Conservation (phyloP, 2,797 vertebrate genomes). For the Xenopus petersii region DNA sequence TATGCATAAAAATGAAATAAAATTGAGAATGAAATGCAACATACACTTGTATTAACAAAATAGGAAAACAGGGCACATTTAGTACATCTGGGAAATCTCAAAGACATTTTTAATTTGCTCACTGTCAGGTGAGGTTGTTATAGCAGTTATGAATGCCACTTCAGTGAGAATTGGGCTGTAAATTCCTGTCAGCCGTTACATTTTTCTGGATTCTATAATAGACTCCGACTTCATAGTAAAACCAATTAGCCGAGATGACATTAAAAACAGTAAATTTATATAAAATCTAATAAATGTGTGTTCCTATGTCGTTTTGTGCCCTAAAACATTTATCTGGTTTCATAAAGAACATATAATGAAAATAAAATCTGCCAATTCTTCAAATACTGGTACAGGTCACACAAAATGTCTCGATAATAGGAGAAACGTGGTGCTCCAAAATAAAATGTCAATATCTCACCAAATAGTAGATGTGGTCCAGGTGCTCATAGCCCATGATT, state of each 20-base stretch:
- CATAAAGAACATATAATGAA: too few species aligned
- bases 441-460: too few species aligned
- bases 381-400: too few species aligned
- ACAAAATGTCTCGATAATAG: too few species aligned
- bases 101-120: constrained; percentile 35
- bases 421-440: too few species aligned
- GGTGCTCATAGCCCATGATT: too few species aligned
- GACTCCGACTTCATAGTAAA: constrained; percentile 12
- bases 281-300: constrained; percentile 7
- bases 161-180: constrained; percentile 5
- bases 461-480: too few species aligned
- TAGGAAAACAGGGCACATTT: constrained; percentile 5
- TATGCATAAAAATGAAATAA: constrained; percentile 11
- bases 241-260: constrained; percentile 12
- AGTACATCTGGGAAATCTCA: constrained; percentile 8
- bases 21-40: background rate
- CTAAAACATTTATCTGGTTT: too few species aligned
- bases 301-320: background rate
- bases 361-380: too few species aligned
- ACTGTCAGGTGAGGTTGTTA: constrained; percentile 16
- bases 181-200: constrained; percentile 7
- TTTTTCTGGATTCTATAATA: constrained; percentile 14
- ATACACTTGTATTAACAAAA: constrained; percentile 1
- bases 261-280: background rate
- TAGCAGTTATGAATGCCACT: constrained; percentile 6